phyloP scores from a whole-genome alignment of 1,140 invertebrate genomes.

The Venturia canescens region DNA sequence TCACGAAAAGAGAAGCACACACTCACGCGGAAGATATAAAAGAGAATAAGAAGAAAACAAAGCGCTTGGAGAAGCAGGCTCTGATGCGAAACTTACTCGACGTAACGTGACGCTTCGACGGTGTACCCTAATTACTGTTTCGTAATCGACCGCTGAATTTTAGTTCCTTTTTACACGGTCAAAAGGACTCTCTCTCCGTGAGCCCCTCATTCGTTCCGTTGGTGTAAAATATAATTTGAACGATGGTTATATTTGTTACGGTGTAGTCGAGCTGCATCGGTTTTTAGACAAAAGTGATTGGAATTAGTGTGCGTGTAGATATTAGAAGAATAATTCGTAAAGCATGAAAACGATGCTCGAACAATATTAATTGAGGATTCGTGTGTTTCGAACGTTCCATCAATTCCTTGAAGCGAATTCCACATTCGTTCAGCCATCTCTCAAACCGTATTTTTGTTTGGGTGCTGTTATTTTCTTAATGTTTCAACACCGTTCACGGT shows the following conservation, averaged over 20 bases:
- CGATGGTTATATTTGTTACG: background rate
- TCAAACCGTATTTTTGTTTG: slow-evolving; percentile 49
- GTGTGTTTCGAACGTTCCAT: background rate
- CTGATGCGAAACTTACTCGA: slow-evolving; percentile 28
- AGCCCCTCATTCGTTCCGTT: background rate
- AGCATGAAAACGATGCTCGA: background rate
- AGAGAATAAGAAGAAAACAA: slow-evolving; percentile 24
- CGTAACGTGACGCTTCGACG: slow-evolving; percentile 52
- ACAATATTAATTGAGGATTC: no score
- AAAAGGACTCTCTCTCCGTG: background rate
- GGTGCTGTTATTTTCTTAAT: slow-evolving; percentile 59
- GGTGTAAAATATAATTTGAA: slow-evolving; percentile 4
- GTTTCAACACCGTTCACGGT: background rate
- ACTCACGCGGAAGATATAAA: slow-evolving; percentile 46
- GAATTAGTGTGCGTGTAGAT: slow-evolving; percentile 20
- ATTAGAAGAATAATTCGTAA: background rate
- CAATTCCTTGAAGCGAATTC: slow-evolving; percentile 54
- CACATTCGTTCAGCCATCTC: background rate
- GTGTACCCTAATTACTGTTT: slow-evolving; percentile 15
- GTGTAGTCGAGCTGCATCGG: background rate
- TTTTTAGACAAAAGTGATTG: slow-evolving; percentile 32
- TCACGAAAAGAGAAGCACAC: slow-evolving; percentile 47
- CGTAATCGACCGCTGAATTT: background rate
- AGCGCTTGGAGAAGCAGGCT: slow-evolving; percentile 22
- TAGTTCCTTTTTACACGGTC: background rate